These are phyloP conservation scores for Harpagoxenus sublaevis DNA, from an alignment of 2,888 invertebrate species.

Conservation along the genomic window DNA sequence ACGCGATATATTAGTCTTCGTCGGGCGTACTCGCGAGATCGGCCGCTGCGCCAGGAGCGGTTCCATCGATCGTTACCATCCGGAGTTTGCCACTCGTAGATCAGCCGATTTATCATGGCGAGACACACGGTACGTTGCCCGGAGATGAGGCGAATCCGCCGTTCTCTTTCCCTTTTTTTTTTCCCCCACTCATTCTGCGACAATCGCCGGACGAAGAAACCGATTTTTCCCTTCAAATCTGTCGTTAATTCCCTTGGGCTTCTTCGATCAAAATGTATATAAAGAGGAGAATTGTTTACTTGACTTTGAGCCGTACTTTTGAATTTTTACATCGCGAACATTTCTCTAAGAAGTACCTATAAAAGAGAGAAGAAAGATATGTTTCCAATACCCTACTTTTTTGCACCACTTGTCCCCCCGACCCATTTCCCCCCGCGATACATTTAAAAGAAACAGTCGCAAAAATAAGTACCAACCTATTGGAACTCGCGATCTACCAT, in stretches of 20 bases:
- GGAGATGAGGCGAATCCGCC: neutral
- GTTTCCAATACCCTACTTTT: neutral
- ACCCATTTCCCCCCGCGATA: conserved; percentile 15
- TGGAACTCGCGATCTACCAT: conserved; percentile 26
- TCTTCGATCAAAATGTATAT: neutral
- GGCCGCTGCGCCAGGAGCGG: conserved; percentile 45
- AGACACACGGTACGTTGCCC: conserved; percentile 42
- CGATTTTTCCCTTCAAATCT: neutral
- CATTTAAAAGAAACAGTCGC: conserved; percentile 20
- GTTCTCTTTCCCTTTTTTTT: neutral
- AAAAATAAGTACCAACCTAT: conserved; percentile 53
- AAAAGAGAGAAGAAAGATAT: neutral
- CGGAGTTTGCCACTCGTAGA: conserved; percentile 16
- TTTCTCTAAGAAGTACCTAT: neutral
- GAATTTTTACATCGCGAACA: neutral
- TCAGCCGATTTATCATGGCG: conserved; percentile 55
- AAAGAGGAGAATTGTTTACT: neutral
- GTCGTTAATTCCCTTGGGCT: neutral
- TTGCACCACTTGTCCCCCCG: neutral
- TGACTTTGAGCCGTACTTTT: neutral
- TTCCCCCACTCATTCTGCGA: neutral
- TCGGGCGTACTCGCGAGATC: conserved; percentile 62
- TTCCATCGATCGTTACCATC: conserved; percentile 50
- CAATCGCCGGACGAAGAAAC: neutral
- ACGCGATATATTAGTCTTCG: conserved; percentile 72